Conservation (phyloP, 2,888 invertebrate genomes). For the Oxyteleia sp. region DNA sequence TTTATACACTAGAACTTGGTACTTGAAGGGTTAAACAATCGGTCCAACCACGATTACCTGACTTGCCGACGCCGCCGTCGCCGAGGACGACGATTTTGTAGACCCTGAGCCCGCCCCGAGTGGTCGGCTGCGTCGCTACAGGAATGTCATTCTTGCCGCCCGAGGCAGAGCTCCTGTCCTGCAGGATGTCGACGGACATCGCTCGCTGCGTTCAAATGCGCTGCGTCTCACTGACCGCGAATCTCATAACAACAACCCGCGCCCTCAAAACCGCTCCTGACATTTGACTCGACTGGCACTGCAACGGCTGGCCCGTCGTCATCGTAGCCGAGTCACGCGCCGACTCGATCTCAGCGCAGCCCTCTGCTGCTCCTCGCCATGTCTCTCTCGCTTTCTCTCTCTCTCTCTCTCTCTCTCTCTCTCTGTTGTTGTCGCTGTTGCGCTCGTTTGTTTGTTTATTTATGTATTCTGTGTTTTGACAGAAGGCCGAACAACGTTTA, state of each 20-base stretch:
- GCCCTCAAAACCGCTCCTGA: conserved; percentile 56
- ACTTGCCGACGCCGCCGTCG: conserved; percentile 97
- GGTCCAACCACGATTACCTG: too few species aligned
- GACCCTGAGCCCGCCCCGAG: conserved; percentile 90
- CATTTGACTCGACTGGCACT: conserved; percentile 52
- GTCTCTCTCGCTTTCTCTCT: too few species aligned
- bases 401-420: too few species aligned
- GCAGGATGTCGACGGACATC: conserved; percentile 70
- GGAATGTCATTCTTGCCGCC: conserved; percentile 80
- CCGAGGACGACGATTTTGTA: conserved; percentile 97
- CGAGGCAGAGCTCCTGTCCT: conserved; percentile 73
- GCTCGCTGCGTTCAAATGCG: conserved; percentile 47
- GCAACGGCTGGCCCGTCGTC: conserved; percentile 32
- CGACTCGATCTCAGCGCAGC: conserved; percentile 44
- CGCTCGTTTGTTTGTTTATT: background rate
- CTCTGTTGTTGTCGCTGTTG: too few species aligned
- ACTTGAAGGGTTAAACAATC: too few species aligned
- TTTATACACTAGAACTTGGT: too few species aligned
- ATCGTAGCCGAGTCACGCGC: conserved; percentile 55
- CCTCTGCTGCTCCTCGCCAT: conserved; percentile 1
- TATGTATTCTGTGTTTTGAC: background rate
- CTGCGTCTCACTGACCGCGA: conserved; percentile 45
- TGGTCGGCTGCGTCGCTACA: conserved; percentile 84
- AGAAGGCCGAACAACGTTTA: background rate
- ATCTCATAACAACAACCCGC: conserved; percentile 64